Evolutionary conservation across 1,140 invertebrate species (phyloP).

Genomic region (Heliconius nattereri): DNA sequence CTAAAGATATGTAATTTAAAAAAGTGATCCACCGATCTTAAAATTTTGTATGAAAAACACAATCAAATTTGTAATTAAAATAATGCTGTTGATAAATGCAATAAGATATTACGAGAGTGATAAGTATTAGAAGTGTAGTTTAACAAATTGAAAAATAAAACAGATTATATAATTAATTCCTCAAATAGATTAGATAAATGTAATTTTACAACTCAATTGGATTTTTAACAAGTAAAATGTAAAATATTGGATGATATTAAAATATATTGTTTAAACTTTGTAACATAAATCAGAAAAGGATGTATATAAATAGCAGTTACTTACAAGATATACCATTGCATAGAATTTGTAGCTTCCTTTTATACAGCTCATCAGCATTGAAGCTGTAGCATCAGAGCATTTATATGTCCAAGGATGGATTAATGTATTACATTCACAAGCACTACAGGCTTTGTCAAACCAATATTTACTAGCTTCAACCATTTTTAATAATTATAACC

Average conservation of each 20-base stretch:
- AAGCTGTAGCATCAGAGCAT: slow-evolving; percentile 66
- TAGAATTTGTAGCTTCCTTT: slow-evolving; percentile 79
- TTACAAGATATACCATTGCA: slow-evolving; percentile 78
- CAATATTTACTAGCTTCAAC: slow-evolving; percentile 78
- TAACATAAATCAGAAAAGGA: not conserved
- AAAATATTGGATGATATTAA: not conserved
- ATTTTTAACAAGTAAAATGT: not conserved
- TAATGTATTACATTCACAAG: slow-evolving; percentile 61
- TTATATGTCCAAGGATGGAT: slow-evolving; percentile 78
- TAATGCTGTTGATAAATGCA: not conserved
- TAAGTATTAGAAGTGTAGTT: not conserved
- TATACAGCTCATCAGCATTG: slow-evolving; percentile 74
- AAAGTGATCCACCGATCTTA: not conserved
- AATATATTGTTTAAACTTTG: not conserved
- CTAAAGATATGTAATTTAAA: not conserved
- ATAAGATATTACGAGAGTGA: not conserved
- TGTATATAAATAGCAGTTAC: slow-evolving; percentile 39
- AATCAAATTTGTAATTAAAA: not conserved
- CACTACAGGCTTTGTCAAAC: slow-evolving; percentile 70
- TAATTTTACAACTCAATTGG: not conserved
- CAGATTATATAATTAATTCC: not conserved
- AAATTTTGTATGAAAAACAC: not conserved
- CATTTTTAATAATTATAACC: slow-evolving; percentile 55
- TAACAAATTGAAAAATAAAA: not conserved
- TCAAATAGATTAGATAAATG: not conserved